Evolutionary conservation across 2,113 vertebrate species (phyloP).

Genomic region (Nesogale talazaci): DNA sequence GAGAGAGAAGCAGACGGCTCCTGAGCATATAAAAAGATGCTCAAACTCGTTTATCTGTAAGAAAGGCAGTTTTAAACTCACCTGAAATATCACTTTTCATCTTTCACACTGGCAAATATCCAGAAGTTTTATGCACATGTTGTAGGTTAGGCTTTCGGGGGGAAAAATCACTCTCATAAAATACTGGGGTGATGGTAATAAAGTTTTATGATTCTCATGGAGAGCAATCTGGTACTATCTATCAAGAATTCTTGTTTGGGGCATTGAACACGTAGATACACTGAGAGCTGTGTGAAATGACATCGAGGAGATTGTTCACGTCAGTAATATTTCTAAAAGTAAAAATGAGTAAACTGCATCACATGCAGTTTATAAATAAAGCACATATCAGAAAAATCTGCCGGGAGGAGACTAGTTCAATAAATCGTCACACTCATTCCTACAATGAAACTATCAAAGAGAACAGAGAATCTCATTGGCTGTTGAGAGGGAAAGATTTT

Average conservation of each 20-base stretch:
- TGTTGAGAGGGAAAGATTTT: not conserved
- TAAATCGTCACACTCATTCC: not conserved
- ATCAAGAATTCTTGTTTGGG: conserved; percentile 27
- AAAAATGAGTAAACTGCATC: not conserved
- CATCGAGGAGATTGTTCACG: not conserved
- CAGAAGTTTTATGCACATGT: not conserved
- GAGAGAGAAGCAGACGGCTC: not conserved
- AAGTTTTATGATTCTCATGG: conserved; percentile 1
- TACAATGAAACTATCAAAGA: not conserved
- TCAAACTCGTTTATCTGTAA: conserved; percentile 6
- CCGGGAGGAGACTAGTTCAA: not conserved
- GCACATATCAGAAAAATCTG: not conserved
- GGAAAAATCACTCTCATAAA: not conserved
- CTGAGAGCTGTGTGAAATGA: conserved; percentile 16
- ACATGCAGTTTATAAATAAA: not conserved
- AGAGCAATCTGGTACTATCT: not conserved
- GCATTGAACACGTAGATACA: not conserved
- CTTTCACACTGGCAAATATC: not conserved
- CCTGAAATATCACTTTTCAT: not conserved
- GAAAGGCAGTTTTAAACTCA: conserved; percentile 49
- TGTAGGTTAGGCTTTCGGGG: not conserved
- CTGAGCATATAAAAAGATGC: conserved; percentile 13
- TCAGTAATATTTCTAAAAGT: not conserved
- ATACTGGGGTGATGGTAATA: not conserved
- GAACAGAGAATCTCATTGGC: not conserved